Evolutionary conservation across 2,888 invertebrate genomes (phyloP).

Genomic region (Elmis aenea): DNA sequence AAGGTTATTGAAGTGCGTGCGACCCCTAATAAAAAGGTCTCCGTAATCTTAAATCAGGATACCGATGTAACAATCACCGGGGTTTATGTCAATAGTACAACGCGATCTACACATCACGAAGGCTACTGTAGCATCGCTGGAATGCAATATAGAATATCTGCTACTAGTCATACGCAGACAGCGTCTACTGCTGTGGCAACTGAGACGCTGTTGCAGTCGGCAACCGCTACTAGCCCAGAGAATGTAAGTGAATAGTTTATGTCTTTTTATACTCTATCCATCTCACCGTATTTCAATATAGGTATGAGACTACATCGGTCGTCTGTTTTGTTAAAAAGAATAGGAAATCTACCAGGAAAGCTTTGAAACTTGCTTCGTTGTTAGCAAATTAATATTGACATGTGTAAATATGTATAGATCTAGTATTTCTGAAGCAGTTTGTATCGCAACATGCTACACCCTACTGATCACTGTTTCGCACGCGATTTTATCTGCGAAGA

Average conservation of each 20-base stretch:
- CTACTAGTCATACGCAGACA: slow-evolving; percentile 80
- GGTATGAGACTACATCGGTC: too few relatives aligned
- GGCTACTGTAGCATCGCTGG: slow-evolving; percentile 80
- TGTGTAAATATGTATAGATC: too few relatives aligned
- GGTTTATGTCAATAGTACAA: slow-evolving; percentile 72
- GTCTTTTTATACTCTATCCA: too few relatives aligned
- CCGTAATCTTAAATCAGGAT: slow-evolving; percentile 79
- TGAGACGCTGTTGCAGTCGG: slow-evolving; percentile 48
- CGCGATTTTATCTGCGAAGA: too few relatives aligned
- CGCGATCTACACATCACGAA: slow-evolving; percentile 70
- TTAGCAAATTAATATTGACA: too few relatives aligned
- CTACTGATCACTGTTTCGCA: too few relatives aligned
- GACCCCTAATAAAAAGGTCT: slow-evolving; percentile 57
- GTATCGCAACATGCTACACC: too few relatives aligned
- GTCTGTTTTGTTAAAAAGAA: too few relatives aligned
- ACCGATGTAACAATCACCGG: slow-evolving; percentile 85
- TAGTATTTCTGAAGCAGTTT: too few relatives aligned
- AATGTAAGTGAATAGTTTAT: slow-evolving; percentile 43
- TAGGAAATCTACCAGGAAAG: too few relatives aligned
- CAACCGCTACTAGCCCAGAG: slow-evolving; percentile 38
- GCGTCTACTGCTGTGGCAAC: slow-evolving; percentile 77
- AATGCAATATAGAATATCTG: slow-evolving; percentile 83
- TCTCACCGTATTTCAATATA: too few relatives aligned
- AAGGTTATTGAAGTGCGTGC: slow-evolving; percentile 43
- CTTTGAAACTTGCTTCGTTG: neutral